Percentiles rank a stretch among this genome's conserved stretches.
phyloP scores from a whole-genome alignment of 2,113 vertebrate genomes.

The Plecotus auritus region DNA sequence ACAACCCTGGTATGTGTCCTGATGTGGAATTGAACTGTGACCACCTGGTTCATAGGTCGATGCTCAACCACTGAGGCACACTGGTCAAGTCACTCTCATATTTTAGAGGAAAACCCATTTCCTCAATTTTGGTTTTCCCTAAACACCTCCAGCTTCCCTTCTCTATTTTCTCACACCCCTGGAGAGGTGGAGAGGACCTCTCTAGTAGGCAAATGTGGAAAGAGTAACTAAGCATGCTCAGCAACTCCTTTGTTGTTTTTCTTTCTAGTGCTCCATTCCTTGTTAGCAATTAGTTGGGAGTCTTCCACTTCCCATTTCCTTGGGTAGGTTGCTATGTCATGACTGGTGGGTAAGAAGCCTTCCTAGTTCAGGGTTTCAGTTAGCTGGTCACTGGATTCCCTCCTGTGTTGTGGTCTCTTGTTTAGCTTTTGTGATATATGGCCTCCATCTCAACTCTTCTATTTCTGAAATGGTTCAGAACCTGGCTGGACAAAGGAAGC shows the following conservation, averaged over 20 bases:
- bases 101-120: background rate
- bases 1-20: too few relatives aligned
- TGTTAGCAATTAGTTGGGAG: background rate
- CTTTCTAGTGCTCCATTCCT: background rate
- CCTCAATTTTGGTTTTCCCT: background rate
- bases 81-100: too few relatives aligned
- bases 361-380: background rate
- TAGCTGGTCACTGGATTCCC: background rate
- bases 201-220: background rate
- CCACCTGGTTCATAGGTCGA: too few relatives aligned
- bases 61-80: too few relatives aligned
- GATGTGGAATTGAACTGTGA: too few relatives aligned
- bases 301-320: background rate
- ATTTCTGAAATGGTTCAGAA: conserved; percentile 6
- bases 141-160: accelerated
- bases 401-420: background rate
- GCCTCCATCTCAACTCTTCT: background rate
- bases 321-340: background rate
- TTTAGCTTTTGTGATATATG: background rate
- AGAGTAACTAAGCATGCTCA: background rate
- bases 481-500: background rate
- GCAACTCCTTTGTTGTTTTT: background rate
- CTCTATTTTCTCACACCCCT: background rate
- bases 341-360: background rate
- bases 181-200: too few relatives aligned